Percentiles rank a stretch among this genome's conserved stretches.
Evolutionary conservation across 1,140 invertebrate species (phyloP).

Genomic region (Drosophila takahashii): DNA sequence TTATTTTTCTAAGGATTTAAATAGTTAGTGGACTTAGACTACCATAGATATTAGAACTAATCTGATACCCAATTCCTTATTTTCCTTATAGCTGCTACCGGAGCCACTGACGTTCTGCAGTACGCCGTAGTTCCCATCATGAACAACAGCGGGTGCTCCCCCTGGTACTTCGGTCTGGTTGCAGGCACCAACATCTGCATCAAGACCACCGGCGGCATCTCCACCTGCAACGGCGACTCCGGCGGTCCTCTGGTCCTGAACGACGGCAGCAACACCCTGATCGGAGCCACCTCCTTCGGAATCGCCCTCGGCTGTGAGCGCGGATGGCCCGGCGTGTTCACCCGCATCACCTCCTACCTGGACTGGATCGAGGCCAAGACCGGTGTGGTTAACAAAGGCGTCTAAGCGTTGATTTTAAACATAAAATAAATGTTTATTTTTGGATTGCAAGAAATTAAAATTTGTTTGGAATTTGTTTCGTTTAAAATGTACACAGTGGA

Average conservation of each 20-base stretch:
- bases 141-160: slow-evolving; percentile 54
- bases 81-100: slow-evolving; percentile 18
- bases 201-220: slow-evolving; percentile 68
- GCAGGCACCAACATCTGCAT: slow-evolving; percentile 59
- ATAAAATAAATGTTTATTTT: slow-evolving; percentile 71
- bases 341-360: slow-evolving; percentile 86
- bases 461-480: too few relatives aligned
- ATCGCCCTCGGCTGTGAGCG: slow-evolving; percentile 85
- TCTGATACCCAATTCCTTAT: background rate
- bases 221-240: slow-evolving; percentile 85
- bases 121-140: slow-evolving; percentile 57
- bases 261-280: slow-evolving; percentile 77
- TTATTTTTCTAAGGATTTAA: too few relatives aligned
- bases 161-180: slow-evolving; percentile 49
- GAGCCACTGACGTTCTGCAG: slow-evolving; percentile 54
- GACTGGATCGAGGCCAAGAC: slow-evolving; percentile 85
- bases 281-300: slow-evolving; percentile 87
- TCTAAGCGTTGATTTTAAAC: slow-evolving; percentile 33
- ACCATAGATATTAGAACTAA: background rate
- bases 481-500: background rate
- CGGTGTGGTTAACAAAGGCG: slow-evolving; percentile 53
- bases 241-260: slow-evolving; percentile 85
- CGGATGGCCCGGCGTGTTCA: slow-evolving; percentile 86
- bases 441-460: slow-evolving; percentile 63
- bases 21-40: background rate